These are phyloP conservation scores for Lycophotia porphyrea DNA, from an alignment of 2,888 invertebrate species.

Conservation along the genomic window DNA sequence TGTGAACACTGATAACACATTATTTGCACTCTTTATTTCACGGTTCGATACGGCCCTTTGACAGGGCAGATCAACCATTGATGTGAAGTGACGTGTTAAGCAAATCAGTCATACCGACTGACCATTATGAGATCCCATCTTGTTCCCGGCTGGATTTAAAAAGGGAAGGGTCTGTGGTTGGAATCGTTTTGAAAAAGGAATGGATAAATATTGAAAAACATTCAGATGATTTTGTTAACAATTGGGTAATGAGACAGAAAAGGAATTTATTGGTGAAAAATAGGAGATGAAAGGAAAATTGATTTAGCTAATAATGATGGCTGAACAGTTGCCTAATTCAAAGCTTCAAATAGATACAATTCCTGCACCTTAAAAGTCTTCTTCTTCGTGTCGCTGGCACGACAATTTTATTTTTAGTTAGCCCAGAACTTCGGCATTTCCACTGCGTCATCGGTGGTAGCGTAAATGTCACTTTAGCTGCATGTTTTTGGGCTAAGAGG, in stretches of 20 bases:
- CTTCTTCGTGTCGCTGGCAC: no score
- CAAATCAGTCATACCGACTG: conserved; percentile 60
- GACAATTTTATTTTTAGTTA: no score
- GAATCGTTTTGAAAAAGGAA: conserved; percentile 21
- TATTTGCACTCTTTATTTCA: conserved; percentile 67
- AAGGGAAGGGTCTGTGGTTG: conserved; percentile 8
- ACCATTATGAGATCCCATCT: conserved; percentile 46
- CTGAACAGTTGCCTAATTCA: not conserved
- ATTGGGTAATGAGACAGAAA: conserved; percentile 9
- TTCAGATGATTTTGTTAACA: conserved; percentile 14
- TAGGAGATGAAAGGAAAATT: conserved; percentile 4
- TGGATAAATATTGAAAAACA: conserved; percentile 7
- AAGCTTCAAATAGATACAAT: not conserved
- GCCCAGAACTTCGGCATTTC: no score
- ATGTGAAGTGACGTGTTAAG: conserved; percentile 63
- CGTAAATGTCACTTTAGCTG: no score
- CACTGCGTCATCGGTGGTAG: no score
- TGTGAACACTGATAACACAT: conserved; percentile 61
- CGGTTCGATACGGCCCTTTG: conserved; percentile 57
- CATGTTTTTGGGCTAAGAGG: no score
- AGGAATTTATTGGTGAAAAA: not conserved
- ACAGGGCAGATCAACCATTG: conserved; percentile 54
- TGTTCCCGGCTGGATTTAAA: conserved; percentile 25
- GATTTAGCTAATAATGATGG: not conserved
- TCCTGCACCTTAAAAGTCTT: not conserved